Percentiles rank a stretch among this genome's conserved stretches.
These are phyloP conservation scores for Melanotus villosus DNA, from an alignment of 2,888 invertebrate genomes.

Conservation along the genomic window DNA sequence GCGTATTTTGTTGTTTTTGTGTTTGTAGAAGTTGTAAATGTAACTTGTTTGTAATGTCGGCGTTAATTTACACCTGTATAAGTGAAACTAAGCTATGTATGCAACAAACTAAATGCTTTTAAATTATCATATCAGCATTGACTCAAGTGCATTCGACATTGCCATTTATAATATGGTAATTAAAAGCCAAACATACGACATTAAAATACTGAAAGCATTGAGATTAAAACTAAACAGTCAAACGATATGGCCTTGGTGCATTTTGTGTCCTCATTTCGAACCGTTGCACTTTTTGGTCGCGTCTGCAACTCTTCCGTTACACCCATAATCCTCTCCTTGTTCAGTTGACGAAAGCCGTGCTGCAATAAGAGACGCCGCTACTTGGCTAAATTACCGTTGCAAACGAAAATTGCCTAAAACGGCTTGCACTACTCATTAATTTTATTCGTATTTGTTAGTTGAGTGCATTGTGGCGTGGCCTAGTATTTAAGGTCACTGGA, in stretches of 20 bases:
- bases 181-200: slow-evolving; percentile 29
- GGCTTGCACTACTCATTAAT: slow-evolving; percentile 52
- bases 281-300: slow-evolving; percentile 64
- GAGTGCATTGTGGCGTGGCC: slow-evolving; percentile 53
- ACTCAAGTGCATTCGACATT: slow-evolving; percentile 12
- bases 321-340: slow-evolving; percentile 30
- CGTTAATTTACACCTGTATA: not conserved
- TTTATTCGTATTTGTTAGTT: slow-evolving; percentile 55
- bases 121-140: slow-evolving; percentile 17
- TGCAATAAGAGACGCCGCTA: slow-evolving; percentile 23
- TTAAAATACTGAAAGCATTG: slow-evolving; percentile 30
- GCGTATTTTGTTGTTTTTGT: no score
- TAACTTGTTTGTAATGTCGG: not conserved
- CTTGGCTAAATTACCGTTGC: slow-evolving; percentile 29
- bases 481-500: slow-evolving; percentile 56
- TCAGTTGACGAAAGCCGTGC: slow-evolving; percentile 7
- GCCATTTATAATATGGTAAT: slow-evolving; percentile 36
- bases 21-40: no score
- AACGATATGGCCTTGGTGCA: slow-evolving; percentile 66
- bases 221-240: slow-evolving; percentile 50
- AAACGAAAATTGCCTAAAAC: slow-evolving; percentile 42
- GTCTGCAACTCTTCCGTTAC: slow-evolving; percentile 45
- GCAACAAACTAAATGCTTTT: not conserved
- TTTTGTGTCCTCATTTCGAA: slow-evolving; percentile 68
- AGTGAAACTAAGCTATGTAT: not conserved